Evolutionary conservation across 2,888 invertebrate species (phyloP).

Genomic region (Ectropis crepuscularia): DNA sequence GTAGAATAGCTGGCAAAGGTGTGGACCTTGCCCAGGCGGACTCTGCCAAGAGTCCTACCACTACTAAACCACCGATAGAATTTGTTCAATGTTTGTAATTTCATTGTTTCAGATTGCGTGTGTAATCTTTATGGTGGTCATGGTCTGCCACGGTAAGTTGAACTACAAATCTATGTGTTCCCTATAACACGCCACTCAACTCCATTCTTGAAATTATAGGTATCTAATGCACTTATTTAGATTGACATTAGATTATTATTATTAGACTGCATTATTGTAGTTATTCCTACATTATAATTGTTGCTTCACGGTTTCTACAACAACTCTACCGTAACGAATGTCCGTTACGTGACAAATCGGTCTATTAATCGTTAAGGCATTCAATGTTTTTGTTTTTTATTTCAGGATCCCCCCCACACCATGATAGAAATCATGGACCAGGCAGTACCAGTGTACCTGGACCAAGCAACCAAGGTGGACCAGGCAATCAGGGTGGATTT

Average conservation of each 20-base stretch:
- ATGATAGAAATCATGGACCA: conserved; percentile 17
- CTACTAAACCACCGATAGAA: too few relatives aligned
- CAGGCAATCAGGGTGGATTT: conserved; percentile 17
- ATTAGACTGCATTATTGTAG: too few relatives aligned
- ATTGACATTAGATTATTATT: too few relatives aligned
- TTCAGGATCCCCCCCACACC: conserved; percentile 19
- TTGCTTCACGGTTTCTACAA: background rate
- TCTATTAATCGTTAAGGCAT: background rate
- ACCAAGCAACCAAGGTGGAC: conserved; percentile 20
- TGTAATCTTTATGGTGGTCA: background rate
- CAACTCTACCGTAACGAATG: background rate
- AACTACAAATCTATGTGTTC: too few relatives aligned
- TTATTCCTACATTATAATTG: background rate
- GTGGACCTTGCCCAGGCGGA: background rate
- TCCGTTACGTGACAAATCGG: background rate
- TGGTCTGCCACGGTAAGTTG: conserved; percentile 21
- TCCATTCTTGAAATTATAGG: background rate
- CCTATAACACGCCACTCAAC: background rate
- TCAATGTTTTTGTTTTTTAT: background rate
- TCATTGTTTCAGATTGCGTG: conserved; percentile 20
- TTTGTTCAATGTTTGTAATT: background rate
- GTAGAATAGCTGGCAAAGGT: too few relatives aligned
- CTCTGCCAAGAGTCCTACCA: background rate
- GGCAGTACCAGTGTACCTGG: conserved; percentile 15
- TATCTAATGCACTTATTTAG: too few relatives aligned